These are phyloP conservation scores for Leucophenga montana DNA, from an alignment of 2,888 invertebrate genomes.

Conservation along the genomic window DNA sequence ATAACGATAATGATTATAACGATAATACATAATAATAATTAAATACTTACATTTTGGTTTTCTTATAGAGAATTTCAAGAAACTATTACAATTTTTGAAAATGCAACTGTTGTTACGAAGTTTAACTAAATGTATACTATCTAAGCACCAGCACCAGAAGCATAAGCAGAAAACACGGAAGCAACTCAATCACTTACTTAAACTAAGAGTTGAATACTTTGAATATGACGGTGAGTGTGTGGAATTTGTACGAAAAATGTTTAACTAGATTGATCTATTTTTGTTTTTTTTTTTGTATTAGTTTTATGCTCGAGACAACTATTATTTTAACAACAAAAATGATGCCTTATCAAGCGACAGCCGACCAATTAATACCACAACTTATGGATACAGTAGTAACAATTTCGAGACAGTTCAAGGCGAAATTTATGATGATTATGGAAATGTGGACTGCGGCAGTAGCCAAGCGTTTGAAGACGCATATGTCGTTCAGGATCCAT, in stretches of 20 bases:
- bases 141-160: neutral
- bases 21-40: too few species aligned
- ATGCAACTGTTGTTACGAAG: neutral
- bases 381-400: constrained; percentile 52
- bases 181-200: neutral
- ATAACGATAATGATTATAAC: too few species aligned
- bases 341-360: constrained; percentile 87
- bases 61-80: too few species aligned
- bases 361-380: constrained; percentile 77
- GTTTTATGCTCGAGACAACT: constrained; percentile 68
- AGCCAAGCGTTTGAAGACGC: neutral
- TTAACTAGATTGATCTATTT: neutral
- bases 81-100: too few species aligned
- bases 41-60: too few species aligned
- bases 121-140: neutral
- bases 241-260: neutral
- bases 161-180: neutral
- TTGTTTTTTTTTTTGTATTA: constrained; percentile 41
- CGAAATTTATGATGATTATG: constrained; percentile 42
- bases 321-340: constrained; percentile 73
- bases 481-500: neutral
- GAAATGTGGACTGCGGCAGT: constrained; percentile 43
- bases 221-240: constrained; percentile 48
- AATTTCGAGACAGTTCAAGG: constrained; percentile 44
- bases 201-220: constrained; percentile 7